These are phyloP conservation scores for Leptinotarsa defecta DNA, from an alignment of 1,140 invertebrate genomes.

Conservation along the genomic window DNA sequence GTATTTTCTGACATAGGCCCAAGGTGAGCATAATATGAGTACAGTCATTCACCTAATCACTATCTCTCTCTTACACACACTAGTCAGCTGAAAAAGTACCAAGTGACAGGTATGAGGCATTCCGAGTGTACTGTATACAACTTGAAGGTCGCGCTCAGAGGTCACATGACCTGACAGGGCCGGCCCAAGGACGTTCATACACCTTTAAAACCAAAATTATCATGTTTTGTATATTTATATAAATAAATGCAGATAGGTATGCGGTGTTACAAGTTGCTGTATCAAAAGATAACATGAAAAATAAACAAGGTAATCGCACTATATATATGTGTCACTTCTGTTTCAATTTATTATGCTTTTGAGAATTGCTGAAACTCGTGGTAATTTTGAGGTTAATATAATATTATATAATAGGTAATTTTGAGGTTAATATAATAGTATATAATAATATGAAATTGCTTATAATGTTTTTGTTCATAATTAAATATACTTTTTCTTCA, in stretches of 20 bases:
- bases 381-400: too few relatives aligned
- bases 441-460: too few relatives aligned
- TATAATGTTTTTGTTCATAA: too few relatives aligned
- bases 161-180: constrained; percentile 39
- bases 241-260: neutral
- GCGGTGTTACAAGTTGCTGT: neutral
- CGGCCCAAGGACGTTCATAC: constrained; percentile 30
- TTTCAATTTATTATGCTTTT: too few relatives aligned
- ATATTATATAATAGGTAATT: too few relatives aligned
- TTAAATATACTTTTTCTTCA: too few relatives aligned
- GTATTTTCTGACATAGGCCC: constrained; percentile 44
- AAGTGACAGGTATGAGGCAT: constrained; percentile 31
- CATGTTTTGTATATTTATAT: neutral
- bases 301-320: neutral
- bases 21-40: constrained; percentile 43
- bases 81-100: constrained; percentile 24
- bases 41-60: constrained; percentile 42
- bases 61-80: constrained; percentile 23
- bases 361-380: too few relatives aligned
- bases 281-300: neutral
- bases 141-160: constrained; percentile 43
- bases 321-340: too few relatives aligned
- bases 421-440: too few relatives aligned
- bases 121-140: constrained; percentile 38
- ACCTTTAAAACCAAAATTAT: constrained; percentile 13